Percentiles rank a stretch among this genome's conserved stretches.
These are phyloP conservation scores for Machimus atricapillus DNA, from an alignment of 2,888 invertebrate genomes.

Conservation along the genomic window DNA sequence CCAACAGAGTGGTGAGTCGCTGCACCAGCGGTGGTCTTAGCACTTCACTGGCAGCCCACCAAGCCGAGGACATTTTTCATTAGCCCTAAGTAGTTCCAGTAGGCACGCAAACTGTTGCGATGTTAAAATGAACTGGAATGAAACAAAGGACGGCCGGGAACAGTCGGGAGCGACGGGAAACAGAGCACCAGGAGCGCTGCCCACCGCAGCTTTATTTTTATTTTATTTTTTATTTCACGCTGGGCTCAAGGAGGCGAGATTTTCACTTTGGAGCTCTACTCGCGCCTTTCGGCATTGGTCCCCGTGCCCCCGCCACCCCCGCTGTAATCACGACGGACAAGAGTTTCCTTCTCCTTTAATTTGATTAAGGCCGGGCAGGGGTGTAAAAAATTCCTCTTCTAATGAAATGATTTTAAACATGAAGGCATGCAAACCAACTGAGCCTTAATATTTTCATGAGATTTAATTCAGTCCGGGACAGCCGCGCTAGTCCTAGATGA, in stretches of 20 bases:
- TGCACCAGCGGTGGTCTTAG: constrained; percentile 22
- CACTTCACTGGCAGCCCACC: constrained; percentile 11
- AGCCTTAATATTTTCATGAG: constrained; percentile 15
- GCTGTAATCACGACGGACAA: not conserved
- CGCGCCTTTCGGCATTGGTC: not conserved
- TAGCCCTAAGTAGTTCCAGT: constrained; percentile 39
- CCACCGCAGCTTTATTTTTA: not conserved
- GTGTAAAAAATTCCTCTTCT: not conserved
- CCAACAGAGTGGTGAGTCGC: constrained; percentile 35
- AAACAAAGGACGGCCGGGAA: not conserved
- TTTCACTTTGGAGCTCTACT: not conserved
- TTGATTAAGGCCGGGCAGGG: constrained; percentile 4
- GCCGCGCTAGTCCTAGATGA: not conserved
- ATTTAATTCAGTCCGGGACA: constrained; percentile 4
- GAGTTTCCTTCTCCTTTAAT: constrained; percentile 20
- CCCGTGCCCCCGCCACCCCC: not conserved
- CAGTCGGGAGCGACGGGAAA: not conserved
- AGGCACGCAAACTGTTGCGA: constrained; percentile 30
- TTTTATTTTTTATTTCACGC: not conserved
- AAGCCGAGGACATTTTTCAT: constrained; percentile 41
- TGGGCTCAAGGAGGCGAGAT: constrained; percentile 19
- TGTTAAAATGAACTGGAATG: not conserved
- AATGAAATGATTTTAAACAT: constrained; percentile 6
- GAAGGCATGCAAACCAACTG: constrained; percentile 2
- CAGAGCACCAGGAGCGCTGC: not conserved